phyloP scores from a whole-genome alignment of 35 echinoderm and acorn worm genomes.

The Chiridota heheva region DNA sequence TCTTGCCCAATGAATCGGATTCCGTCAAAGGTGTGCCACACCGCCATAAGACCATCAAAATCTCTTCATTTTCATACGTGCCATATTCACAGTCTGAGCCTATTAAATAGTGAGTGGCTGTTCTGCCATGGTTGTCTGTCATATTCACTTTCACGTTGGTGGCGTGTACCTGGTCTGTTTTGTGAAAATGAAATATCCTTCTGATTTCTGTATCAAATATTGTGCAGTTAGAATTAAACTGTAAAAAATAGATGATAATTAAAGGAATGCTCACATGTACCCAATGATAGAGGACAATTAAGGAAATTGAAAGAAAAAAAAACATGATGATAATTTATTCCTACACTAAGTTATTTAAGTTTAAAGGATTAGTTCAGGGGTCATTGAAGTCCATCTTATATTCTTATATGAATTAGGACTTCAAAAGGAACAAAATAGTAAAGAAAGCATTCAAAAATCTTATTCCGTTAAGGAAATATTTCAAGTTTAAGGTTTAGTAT shows the following conservation, averaged over 20 bases:
- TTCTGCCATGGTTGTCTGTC: conserved; percentile 58
- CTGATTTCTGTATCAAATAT: neutral
- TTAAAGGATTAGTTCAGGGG: too few relatives aligned
- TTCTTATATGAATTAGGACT: too few relatives aligned
- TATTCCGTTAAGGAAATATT: too few relatives aligned
- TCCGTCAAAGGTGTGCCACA: conserved; percentile 45
- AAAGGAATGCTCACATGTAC: neutral
- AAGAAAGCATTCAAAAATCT: too few relatives aligned
- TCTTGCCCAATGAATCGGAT: conserved; percentile 69
- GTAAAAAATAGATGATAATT: neutral
- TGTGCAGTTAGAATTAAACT: neutral
- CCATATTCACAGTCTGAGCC: conserved; percentile 72
- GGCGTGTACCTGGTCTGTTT: neutral
- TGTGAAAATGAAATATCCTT: neutral
- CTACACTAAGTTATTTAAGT: too few relatives aligned
- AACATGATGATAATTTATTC: too few relatives aligned
- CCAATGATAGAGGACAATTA: too few relatives aligned
- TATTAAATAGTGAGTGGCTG: conserved; percentile 77
- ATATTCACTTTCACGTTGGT: conserved; percentile 56
- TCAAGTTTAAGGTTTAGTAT: too few relatives aligned
- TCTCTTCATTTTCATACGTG: conserved; percentile 76
- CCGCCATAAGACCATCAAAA: conserved; percentile 57
- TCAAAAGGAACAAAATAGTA: too few relatives aligned
- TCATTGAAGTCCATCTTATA: too few relatives aligned
- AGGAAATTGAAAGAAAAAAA: too few relatives aligned